Conservation (phyloP, 2,113 vertebrate species). For the Synodontis membranacea region DNA sequence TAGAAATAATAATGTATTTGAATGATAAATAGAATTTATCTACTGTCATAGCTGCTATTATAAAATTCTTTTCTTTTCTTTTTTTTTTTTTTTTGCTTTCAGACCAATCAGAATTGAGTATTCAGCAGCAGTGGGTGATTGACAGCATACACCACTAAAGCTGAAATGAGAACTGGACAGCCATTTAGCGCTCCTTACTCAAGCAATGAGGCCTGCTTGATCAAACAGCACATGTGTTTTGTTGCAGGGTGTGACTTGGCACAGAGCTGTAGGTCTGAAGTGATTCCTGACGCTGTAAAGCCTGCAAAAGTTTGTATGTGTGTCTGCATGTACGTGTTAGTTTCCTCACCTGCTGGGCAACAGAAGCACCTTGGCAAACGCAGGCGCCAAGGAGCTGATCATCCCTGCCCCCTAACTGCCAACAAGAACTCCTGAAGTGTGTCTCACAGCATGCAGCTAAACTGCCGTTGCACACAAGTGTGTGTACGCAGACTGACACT, state of each 20-base stretch:
- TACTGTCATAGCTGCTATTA: not conserved
- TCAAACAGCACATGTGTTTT: constrained; percentile 23
- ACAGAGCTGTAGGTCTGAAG: constrained; percentile 19
- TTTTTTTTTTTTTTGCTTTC: too few species aligned
- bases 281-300: constrained; percentile 33
- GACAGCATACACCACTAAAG: not conserved
- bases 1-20: not conserved
- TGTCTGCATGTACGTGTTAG: constrained; percentile 20
- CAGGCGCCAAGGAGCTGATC: constrained; percentile 68
- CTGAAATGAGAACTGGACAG: not conserved
- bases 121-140: not conserved
- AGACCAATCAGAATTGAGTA: not conserved
- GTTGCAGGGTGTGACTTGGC: constrained; percentile 36
- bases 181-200: not conserved
- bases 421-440: constrained; percentile 50
- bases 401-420: constrained; percentile 74
- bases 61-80: not conserved
- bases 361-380: constrained; percentile 37
- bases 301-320: constrained; percentile 11
- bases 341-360: constrained; percentile 54
- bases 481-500: constrained; percentile 7
- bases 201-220: constrained; percentile 11
- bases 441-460: constrained; percentile 54
- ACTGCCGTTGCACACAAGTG: constrained; percentile 53
- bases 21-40: not conserved